Evolutionary conservation across 2,888 invertebrate species (phyloP), one percentile per base, ranked within the genome.

Genomic region (Amphipyra tragopoginis): DNA sequence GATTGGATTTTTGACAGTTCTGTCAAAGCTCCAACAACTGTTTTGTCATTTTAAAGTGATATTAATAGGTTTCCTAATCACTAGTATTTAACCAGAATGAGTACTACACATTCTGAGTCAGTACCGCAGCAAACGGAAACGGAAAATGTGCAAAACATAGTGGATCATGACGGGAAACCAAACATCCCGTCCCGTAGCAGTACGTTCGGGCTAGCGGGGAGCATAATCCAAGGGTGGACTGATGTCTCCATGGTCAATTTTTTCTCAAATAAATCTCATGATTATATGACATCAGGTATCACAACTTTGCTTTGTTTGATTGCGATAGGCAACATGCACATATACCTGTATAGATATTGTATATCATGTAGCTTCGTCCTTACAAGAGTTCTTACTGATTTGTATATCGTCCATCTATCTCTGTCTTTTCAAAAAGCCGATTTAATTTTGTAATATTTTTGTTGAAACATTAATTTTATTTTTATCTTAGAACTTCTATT

Each of bases 211-310:
- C 40, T 89, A 70, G n/a, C 87, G 2, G 84, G 86, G 44, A 87
- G 84, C 59, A 64, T 87, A 2, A 62, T 88, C 3, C 72, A 76
- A 34, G 80, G 81, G 0, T 89, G 88, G 88, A 76, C 82, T 39
- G 88, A 90, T 9, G 69, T 86, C 0, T 92, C 92, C n/a, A 87
- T 66, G 64, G 84, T 92, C 53, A 91, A 91, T 72, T 91, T 82
- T 59, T 48, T 87, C 38, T 80, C 87, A 0, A 59, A 74, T 4
- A 80, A 75, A 21, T 69, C 79, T 0, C 62, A 86, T 8, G 81
- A 84, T 2, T 47, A 80, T 10, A 52, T 82, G 6, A 63, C 79
- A 14, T 77, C 83, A 68, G 85, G 89, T 87, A 72, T 2, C 13
- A 6, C 6, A 39, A 5, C 7, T 13, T 40, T 40, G 29, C 13